A percentile compares a stretch with the other conserved stretches of the same genome.
phyloP scores from a whole-genome alignment of 2,888 invertebrate genomes.

The Barypeithes pellucidus region DNA sequence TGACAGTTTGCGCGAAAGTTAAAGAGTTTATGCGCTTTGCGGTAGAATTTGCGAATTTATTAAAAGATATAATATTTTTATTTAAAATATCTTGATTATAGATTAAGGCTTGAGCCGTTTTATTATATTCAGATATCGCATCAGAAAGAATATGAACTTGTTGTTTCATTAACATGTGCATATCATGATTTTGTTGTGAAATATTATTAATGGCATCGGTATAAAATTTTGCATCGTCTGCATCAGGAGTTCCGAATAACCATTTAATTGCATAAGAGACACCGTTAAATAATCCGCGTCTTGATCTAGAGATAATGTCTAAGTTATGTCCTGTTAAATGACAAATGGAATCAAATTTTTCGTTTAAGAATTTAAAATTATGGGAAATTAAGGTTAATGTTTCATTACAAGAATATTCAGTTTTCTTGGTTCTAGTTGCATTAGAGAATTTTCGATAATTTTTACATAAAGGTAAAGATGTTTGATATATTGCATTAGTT shows the following conservation, averaged over 20 bases:
- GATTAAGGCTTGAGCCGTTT: conserved; percentile 48
- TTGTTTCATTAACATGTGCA: conserved; percentile 55
- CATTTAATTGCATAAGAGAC: conserved; percentile 48
- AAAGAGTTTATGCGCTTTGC: conserved; percentile 24
- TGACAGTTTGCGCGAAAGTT: conserved; percentile 42
- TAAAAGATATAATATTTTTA: too few relatives aligned
- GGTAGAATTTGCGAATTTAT: conserved; percentile 42
- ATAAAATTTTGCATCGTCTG: conserved; percentile 44
- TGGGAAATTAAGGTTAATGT: neutral
- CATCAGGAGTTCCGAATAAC: conserved; percentile 51
- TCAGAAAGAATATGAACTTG: conserved; percentile 55
- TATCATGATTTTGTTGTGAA: conserved; percentile 38
- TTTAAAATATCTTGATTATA: conserved; percentile 53
- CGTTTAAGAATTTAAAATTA: conserved; percentile 9
- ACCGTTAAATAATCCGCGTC: conserved; percentile 34
- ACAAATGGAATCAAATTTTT: conserved; percentile 40
- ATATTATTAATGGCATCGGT: conserved; percentile 43
- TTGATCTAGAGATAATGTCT: neutral
- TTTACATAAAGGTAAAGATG: conserved; percentile 17
- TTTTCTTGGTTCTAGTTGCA: neutral
- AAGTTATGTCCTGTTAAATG: conserved; percentile 39
- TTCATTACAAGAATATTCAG: neutral
- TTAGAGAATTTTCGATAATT: conserved; percentile 15
- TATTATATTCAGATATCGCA: conserved; percentile 56
- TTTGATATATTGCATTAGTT: conserved; percentile 9